phyloP scores from a whole-genome alignment of 2,888 invertebrate species.

The Drosophila mulleri region DNA sequence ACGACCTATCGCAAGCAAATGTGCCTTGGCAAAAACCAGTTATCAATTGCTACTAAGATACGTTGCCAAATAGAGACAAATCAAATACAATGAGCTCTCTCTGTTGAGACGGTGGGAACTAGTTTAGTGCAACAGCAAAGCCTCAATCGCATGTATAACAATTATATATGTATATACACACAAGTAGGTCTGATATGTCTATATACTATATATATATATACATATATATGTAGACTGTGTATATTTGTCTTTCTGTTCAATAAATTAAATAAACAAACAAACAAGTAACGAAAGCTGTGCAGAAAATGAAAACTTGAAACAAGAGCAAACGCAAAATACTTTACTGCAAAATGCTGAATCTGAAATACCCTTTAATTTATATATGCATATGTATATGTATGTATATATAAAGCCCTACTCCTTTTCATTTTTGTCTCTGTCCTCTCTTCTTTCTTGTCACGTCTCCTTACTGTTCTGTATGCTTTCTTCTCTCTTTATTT shows the following conservation, averaged over 20 bases:
- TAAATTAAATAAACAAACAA: conserved; percentile 11
- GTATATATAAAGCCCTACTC: too few relatives aligned
- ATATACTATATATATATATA: background rate
- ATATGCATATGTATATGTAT: background rate
- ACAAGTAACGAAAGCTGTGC: conserved; percentile 1
- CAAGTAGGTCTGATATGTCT: too few relatives aligned
- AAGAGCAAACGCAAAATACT: background rate
- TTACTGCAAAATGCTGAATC: background rate
- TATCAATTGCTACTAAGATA: conserved; percentile 1
- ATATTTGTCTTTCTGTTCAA: conserved; percentile 4
- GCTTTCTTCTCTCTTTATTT: too few relatives aligned
- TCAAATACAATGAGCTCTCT: conserved; percentile 31
- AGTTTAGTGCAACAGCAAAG: conserved; percentile 34
- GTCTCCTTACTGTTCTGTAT: too few relatives aligned
- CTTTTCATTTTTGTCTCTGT: too few relatives aligned
- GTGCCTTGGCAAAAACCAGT: conserved; percentile 29
- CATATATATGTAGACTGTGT: background rate
- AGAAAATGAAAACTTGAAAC: conserved; percentile 1
- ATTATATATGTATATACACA: background rate
- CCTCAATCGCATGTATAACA: conserved; percentile 12
- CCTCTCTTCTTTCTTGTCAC: too few relatives aligned
- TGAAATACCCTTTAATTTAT: background rate
- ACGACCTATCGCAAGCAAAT: conserved; percentile 11
- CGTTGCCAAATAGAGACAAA: conserved; percentile 20
- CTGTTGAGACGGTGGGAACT: conserved; percentile 26